Conservation (phyloP, 1,140 invertebrate genomes). For the Platorchestia sp. region DNA sequence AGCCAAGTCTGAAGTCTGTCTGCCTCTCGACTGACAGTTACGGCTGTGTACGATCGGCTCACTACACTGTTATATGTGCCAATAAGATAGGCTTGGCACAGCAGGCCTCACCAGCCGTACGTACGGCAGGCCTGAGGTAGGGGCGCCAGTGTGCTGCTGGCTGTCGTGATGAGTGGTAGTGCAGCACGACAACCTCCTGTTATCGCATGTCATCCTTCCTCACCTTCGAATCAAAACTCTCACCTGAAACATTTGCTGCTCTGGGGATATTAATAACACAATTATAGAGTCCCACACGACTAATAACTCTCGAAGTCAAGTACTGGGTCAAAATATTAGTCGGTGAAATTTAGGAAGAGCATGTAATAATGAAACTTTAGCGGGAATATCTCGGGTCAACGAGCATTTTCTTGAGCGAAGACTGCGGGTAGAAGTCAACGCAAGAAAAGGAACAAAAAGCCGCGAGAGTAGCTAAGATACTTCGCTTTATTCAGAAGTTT, state of each 20-base stretch:
- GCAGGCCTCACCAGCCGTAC: neutral
- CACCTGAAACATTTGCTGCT: neutral
- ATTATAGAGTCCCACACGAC: neutral
- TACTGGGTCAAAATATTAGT: neutral
- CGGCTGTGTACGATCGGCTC: constrained; percentile 31
- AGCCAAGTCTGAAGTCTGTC: constrained; percentile 52
- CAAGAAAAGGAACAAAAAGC: neutral
- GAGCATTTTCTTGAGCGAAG: neutral
- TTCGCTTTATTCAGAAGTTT: neutral
- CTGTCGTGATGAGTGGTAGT: constrained; percentile 42
- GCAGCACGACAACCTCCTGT: constrained; percentile 10
- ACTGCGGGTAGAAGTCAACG: neutral
- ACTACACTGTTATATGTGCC: constrained; percentile 5
- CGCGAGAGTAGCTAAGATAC: neutral
- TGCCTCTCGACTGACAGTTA: constrained; percentile 49
- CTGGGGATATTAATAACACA: neutral
- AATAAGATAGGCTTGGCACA: constrained; percentile 13
- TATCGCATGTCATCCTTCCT: constrained; percentile 15
- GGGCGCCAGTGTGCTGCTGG: constrained; percentile 3
- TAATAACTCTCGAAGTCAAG: neutral
- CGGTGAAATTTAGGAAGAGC: neutral
- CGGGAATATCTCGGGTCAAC: neutral
- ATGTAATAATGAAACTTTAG: neutral
- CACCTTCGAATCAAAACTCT: neutral
- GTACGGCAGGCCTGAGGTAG: neutral